Evolutionary conservation across 2,888 invertebrate species (phyloP), one percentile per base, ranked within the genome.

Genomic region (Eremobia ochroleuca): DNA sequence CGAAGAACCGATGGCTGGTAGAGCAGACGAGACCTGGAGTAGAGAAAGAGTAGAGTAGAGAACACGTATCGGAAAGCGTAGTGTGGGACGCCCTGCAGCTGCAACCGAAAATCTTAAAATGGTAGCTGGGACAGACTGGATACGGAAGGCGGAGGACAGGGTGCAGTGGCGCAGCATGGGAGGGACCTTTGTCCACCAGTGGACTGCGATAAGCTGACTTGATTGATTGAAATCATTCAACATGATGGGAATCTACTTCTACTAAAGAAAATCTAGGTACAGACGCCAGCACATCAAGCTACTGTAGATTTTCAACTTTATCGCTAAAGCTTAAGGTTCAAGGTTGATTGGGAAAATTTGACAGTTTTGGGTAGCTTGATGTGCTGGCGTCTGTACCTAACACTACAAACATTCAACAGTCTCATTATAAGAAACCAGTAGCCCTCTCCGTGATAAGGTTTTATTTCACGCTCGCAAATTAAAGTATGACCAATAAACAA

Each of bases 401-500:
- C 11, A 43, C 18, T 11, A 37, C 9, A 18, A 43, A 43, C n/a
- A 37, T 31, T 65, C 25, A 34, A 6, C 55, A 37, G n/a, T 34
- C 25, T 15, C 31, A 40, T 43, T 43, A n/a, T 62, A 72, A 69
- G n/a, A 79, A 80, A 68, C 82, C 82, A 83, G 85, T 70, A 85
- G 85, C 82, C 11, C 2, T 67, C 37, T 40, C 9, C 3, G 49
- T 70, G 82, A 85, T 82, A 65, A 76, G 70, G 18, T 70, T 75
- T 85, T 73, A 76, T 75, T 87, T 81, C 58, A 77, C 81, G 69
- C 58, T 66, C 46, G 81, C 66, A 80, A 73, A 77, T 76, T 80
- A 78, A 62, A 69, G 69, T 77, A 77, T 81, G 62, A 66, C 70
- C 75, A 74, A 85, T 82, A 84, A 79, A 81, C 67, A 71, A 85